phyloP scores from a whole-genome alignment of 2,797 vertebrate genomes.

The Apodemus agrarius region DNA sequence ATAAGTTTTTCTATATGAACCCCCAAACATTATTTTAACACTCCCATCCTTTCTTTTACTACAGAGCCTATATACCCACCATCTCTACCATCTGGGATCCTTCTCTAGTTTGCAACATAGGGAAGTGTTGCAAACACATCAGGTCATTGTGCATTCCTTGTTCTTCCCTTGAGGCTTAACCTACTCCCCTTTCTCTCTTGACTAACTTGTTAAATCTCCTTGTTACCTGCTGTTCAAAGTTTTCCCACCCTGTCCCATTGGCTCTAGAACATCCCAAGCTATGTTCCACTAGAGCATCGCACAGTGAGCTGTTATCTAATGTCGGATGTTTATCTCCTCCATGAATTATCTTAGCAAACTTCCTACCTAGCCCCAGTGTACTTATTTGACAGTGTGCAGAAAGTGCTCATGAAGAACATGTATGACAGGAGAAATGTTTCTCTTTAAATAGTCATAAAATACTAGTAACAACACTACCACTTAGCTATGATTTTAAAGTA shows the following conservation, averaged over 20 bases:
- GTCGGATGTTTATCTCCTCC: background rate
- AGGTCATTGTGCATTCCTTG: background rate
- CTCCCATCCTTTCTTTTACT: conserved; percentile 11
- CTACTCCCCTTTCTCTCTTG: background rate
- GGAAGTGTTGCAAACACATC: background rate
- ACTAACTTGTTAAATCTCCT: background rate
- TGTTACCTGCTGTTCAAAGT: background rate
- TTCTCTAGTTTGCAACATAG: background rate
- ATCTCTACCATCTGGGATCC: background rate
- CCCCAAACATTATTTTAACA: background rate
- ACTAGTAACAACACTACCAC: background rate
- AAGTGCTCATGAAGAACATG: background rate
- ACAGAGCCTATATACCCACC: background rate
- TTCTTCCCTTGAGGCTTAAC: background rate
- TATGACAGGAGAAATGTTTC: background rate
- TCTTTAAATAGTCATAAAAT: background rate
- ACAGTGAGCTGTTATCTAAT: background rate
- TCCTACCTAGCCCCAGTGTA: background rate
- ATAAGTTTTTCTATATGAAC: background rate
- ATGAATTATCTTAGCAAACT: background rate
- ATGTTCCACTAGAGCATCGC: background rate
- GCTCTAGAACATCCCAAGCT: background rate
- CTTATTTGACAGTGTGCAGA: background rate
- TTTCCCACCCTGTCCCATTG: background rate
- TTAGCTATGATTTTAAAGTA: background rate